Evolutionary conservation across 2,113 vertebrate genomes (phyloP), one percentile per base, ranked within the genome.

Genomic region (Murina feae): DNA sequence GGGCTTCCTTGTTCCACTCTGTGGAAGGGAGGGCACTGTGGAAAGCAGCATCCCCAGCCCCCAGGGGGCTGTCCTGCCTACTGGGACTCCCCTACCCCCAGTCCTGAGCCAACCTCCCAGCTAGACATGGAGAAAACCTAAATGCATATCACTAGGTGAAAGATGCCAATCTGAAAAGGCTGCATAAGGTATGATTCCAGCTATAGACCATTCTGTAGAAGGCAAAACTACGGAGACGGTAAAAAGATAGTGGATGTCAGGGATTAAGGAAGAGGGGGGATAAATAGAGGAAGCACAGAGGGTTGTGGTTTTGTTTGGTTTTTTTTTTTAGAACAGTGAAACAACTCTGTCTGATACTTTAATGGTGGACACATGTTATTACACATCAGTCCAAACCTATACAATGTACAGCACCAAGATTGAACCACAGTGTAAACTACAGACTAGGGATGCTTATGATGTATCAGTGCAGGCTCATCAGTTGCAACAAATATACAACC

Each of bases 391-490:
- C 16, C 39, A 47, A 42, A 60, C 21, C 39, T 18, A 14, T 39
- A 39, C 18, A 16, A 20, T 2, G 39, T 78, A 2, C 11, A 53
- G 7, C n/a, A 28, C n/a, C 60, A 28, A n/a, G 51, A 65, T 18
- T 49, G 51, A 63, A 18, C 53, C 28, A 23, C 69, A 11, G 0
- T 2, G 9, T 49, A 8, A 21, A 78, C 32, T 21, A 0, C 4
- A 14, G 9, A 1, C 69, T n/a, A 4, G 1, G 4, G 4, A 23
- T 16, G 32, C 14, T 32, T 17, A 8, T 3, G 18, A 37, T 5
- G 42, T 8, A 9, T 60, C 49, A 16, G 1, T 6, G 11, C 12
- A n/a, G 39, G 28, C 18, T 51, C 71, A 1, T 42, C 32, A 1
- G 5, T 14, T n/a, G 4, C 39, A 18, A 74, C 74, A 55, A 4